phyloP scores from a whole-genome alignment of 2,888 invertebrate species.

The Cerastis leucographa region DNA sequence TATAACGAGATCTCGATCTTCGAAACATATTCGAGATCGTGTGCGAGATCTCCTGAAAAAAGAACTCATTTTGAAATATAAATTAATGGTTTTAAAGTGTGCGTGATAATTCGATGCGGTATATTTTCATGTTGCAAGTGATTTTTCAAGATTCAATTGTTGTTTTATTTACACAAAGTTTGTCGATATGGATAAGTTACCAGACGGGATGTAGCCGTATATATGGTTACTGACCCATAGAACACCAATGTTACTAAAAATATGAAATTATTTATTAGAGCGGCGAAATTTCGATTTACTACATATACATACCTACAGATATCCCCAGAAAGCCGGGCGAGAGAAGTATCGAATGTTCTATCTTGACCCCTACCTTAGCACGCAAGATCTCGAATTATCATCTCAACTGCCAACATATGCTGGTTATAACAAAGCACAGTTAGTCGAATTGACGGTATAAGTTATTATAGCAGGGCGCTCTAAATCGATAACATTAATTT shows the following conservation, averaged over 20 bases:
- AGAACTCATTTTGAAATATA: not conserved
- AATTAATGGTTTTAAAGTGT: not conserved
- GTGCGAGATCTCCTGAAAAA: not conserved
- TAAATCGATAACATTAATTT: conserved; percentile 10
- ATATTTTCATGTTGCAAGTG: not conserved
- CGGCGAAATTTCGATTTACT: not conserved
- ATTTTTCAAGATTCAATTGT: not conserved
- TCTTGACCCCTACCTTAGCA: not conserved
- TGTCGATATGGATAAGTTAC: too few relatives aligned
- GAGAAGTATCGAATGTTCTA: not conserved
- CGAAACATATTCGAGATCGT: not conserved
- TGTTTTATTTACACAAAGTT: not conserved
- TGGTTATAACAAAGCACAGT: not conserved
- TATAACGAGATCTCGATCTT: not conserved
- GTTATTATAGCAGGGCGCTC: not conserved
- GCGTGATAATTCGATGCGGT: not conserved
- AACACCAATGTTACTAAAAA: too few relatives aligned
- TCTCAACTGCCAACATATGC: not conserved
- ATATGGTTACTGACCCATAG: too few relatives aligned
- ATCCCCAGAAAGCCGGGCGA: not conserved
- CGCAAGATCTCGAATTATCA: not conserved
- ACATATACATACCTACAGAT: not conserved
- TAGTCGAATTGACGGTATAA: not conserved
- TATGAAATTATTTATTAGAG: not conserved
- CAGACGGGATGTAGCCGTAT: too few relatives aligned